These are phyloP conservation scores for Hydrolagus colliei DNA, from an alignment of 2,797 vertebrate species.

Conservation along the genomic window DNA sequence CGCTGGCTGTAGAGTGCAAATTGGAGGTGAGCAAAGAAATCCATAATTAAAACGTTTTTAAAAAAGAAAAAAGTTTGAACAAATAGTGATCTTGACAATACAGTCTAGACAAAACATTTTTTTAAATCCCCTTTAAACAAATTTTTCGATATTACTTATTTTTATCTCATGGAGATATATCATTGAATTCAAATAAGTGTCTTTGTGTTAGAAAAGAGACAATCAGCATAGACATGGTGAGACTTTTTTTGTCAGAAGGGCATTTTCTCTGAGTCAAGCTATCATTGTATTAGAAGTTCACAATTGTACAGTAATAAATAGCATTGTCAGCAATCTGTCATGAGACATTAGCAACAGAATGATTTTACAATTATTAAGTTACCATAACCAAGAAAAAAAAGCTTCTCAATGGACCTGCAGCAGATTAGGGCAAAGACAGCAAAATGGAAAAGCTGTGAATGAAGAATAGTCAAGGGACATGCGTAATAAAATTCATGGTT, in stretches of 20 bases:
- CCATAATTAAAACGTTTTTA: constrained; percentile 21
- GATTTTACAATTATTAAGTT: not conserved
- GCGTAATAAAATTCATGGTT: not conserved
- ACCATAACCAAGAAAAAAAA: not conserved
- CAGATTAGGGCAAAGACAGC: not conserved
- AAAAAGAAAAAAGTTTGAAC: constrained; percentile 25
- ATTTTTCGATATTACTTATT: constrained; percentile 19
- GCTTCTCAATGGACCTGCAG: not conserved
- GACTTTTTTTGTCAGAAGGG: not conserved
- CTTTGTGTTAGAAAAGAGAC: constrained; percentile 28
- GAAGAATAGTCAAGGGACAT: not conserved
- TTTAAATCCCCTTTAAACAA: not conserved
- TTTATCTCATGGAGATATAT: constrained; percentile 29
- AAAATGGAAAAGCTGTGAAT: not conserved
- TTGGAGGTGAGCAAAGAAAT: constrained; percentile 13
- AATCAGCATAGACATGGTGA: constrained; percentile 26
- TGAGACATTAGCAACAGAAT: not conserved
- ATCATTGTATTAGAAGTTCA: not conserved
- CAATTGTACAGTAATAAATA: not conserved
- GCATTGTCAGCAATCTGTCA: not conserved
- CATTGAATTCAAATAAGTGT: constrained; percentile 25
- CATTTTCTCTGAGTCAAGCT: constrained; percentile 14
- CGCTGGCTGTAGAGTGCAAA: constrained; percentile 12
- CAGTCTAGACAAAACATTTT: constrained; percentile 23
- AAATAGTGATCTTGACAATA: constrained; percentile 32